Percentiles rank a stretch among this genome's conserved stretches.
Conservation (phyloP, 2,113 vertebrate species). For the Callocephalon fimbriatum region DNA sequence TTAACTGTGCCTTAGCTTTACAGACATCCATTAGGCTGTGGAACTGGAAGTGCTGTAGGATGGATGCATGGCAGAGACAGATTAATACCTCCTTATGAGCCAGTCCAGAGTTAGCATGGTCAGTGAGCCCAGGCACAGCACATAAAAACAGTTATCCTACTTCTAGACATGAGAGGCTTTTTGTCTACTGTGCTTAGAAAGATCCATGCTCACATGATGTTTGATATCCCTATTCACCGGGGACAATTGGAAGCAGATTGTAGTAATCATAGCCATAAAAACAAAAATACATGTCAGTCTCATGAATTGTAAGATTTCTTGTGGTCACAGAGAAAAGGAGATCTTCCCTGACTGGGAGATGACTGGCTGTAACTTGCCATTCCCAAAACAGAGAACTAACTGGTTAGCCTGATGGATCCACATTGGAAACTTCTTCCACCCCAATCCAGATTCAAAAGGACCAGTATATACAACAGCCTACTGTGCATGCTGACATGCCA, state of each 20-base stretch:
- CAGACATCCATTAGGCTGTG: not conserved
- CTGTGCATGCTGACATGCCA: not conserved
- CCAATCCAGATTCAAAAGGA: not conserved
- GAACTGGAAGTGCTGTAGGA: not conserved
- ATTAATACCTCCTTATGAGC: not conserved
- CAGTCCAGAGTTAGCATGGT: not conserved
- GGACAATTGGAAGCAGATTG: not conserved
- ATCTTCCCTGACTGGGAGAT: not conserved
- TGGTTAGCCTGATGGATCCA: not conserved
- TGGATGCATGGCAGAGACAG: not conserved
- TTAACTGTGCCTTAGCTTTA: not conserved
- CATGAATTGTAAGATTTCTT: not conserved
- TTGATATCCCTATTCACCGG: not conserved
- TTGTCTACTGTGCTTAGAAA: not conserved
- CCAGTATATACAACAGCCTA: not conserved
- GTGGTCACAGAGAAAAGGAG: not conserved
- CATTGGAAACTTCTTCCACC: not conserved
- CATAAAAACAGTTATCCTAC: not conserved
- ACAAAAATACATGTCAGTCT: not conserved
- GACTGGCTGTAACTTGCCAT: not conserved
- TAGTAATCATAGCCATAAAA: not conserved
- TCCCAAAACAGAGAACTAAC: not conserved
- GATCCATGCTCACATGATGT: not conserved
- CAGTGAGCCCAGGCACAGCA: not conserved
- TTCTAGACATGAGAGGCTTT: not conserved